Conservation (phyloP, 1,140 invertebrate species). For the Trichonephila clavipes region DNA sequence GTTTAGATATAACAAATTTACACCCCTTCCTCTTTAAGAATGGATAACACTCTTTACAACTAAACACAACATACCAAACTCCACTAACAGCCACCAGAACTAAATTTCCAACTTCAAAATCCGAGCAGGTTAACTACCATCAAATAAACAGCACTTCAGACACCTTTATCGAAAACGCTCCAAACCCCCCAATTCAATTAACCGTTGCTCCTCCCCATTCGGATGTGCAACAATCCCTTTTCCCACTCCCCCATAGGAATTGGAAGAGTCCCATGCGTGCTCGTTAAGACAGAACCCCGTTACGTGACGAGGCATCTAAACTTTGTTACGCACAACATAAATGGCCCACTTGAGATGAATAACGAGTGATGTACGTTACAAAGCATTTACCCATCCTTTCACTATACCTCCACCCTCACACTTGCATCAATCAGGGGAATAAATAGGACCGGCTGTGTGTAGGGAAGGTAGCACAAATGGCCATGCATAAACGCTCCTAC, state of each 20-base stretch:
- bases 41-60: neutral
- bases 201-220: neutral
- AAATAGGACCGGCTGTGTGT: neutral
- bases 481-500: neutral
- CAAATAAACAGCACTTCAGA: constrained; percentile 4
- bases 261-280: constrained; percentile 14
- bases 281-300: constrained; percentile 28
- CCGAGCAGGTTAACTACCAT: constrained; percentile 4
- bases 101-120: constrained; percentile 10
- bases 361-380: constrained; percentile 33
- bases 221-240: neutral
- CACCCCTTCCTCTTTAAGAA: neutral
- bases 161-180: neutral
- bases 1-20: neutral
- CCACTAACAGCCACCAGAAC: neutral
- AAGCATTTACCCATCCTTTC: neutral
- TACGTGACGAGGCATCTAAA: constrained; percentile 44
- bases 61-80: neutral
- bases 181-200: constrained; percentile 18
- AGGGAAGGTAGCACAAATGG: neutral
- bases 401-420: no score
- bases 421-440: constrained; percentile 44
- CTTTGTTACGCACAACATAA: constrained; percentile 27
- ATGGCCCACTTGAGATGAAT: constrained; percentile 47
- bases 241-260: neutral